These are phyloP conservation scores for Butorides virescens DNA, from an alignment of 2,113 vertebrate genomes.

Conservation along the genomic window DNA sequence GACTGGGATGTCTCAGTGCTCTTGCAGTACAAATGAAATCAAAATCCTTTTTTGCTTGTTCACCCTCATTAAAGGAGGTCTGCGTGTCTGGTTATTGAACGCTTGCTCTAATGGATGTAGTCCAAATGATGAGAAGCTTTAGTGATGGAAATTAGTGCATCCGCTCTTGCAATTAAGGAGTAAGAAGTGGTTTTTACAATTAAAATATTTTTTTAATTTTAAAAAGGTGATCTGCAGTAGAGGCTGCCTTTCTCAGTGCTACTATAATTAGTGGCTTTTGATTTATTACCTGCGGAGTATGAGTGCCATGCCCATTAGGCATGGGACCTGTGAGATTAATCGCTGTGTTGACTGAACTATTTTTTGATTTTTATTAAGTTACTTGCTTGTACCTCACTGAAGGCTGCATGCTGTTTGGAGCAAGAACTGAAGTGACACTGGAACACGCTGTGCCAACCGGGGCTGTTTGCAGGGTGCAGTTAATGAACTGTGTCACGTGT, in stretches of 20 bases:
- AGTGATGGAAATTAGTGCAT: background rate
- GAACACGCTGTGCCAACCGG: background rate
- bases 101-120: background rate
- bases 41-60: background rate
- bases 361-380: background rate
- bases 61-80: background rate
- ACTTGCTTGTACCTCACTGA: background rate
- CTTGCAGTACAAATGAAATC: background rate
- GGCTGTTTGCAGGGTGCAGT: background rate
- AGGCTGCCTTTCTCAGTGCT: background rate
- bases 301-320: background rate
- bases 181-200: background rate
- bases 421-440: background rate
- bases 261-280: background rate
- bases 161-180: background rate
- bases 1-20: background rate
- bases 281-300: background rate
- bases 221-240: background rate
- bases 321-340: background rate
- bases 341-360: background rate
- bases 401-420: background rate
- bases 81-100: background rate
- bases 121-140: background rate
- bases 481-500: background rate
- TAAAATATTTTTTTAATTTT: background rate